Conservation (phyloP, 2,888 invertebrate genomes). For the Eudemis profundana region DNA sequence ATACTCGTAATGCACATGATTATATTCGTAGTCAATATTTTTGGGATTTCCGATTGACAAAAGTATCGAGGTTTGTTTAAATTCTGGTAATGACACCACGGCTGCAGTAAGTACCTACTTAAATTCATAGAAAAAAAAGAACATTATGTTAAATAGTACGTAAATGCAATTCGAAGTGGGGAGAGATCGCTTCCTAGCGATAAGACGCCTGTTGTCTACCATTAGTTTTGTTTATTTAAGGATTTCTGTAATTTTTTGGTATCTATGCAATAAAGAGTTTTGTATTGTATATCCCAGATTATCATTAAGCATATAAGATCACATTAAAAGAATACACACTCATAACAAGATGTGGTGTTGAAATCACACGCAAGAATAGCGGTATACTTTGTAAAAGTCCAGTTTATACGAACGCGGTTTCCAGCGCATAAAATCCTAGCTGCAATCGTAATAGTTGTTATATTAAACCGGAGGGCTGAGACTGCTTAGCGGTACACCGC, state of each 20-base stretch:
- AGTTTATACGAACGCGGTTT: constrained; percentile 58
- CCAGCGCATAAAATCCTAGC: constrained; percentile 57
- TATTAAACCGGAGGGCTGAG: constrained; percentile 57
- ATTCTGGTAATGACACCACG: too few species aligned
- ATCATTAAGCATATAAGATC: not conserved
- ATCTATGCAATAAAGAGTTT: too few species aligned
- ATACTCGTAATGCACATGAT: not conserved
- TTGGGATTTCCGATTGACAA: too few species aligned
- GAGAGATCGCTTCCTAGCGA: too few species aligned
- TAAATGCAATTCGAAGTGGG: too few species aligned
- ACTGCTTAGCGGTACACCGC: constrained; percentile 71
- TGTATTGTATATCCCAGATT: not conserved
- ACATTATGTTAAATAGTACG: too few species aligned
- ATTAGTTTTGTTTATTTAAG: too few species aligned
- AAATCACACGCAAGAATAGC: constrained; percentile 16
- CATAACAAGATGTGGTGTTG: constrained; percentile 8
- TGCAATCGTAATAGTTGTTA: constrained; percentile 61
- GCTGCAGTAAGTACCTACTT: too few species aligned
- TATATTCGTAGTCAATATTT: not conserved
- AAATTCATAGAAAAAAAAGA: too few species aligned
- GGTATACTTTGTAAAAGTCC: constrained; percentile 42
- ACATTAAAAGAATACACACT: not conserved
- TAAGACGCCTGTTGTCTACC: too few species aligned
- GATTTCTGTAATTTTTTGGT: too few species aligned
- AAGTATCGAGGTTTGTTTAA: too few species aligned